phyloP scores from a whole-genome alignment of 1,140 invertebrate species.

The Helicoverpa zea region DNA sequence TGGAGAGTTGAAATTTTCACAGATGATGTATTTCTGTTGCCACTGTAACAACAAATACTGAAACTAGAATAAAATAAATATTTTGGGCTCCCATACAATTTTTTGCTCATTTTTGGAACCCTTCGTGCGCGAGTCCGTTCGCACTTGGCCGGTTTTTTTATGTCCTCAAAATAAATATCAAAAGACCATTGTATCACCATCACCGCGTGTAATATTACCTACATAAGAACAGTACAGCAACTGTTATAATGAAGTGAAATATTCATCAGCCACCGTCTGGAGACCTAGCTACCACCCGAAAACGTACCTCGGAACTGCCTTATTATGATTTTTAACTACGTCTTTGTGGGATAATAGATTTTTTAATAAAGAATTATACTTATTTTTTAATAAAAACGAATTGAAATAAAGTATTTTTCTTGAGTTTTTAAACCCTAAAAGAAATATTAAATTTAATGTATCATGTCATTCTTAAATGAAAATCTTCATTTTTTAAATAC shows the following conservation, averaged over 20 bases:
- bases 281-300: conserved; percentile 58
- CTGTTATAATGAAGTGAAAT: conserved; percentile 78
- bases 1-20: no score
- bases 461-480: no score
- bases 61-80: no score
- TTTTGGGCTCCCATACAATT: no score
- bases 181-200: conserved; percentile 38
- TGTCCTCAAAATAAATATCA: background rate
- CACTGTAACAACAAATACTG: no score
- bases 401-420: background rate
- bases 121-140: no score
- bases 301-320: conserved; percentile 50
- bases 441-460: no score
- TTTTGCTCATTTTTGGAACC: no score
- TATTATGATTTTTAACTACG: conserved; percentile 23
- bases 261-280: conserved; percentile 75
- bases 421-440: background rate
- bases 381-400: background rate
- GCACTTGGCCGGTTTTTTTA: no score
- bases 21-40: no score
- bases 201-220: conserved; percentile 60
- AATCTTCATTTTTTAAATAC: no score
- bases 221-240: conserved; percentile 65
- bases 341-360: background rate
- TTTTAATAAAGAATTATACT: background rate